Base-by-base conservation (phyloP, 2,888 invertebrate genomes). In the Drosophila anomalata region DNA sequence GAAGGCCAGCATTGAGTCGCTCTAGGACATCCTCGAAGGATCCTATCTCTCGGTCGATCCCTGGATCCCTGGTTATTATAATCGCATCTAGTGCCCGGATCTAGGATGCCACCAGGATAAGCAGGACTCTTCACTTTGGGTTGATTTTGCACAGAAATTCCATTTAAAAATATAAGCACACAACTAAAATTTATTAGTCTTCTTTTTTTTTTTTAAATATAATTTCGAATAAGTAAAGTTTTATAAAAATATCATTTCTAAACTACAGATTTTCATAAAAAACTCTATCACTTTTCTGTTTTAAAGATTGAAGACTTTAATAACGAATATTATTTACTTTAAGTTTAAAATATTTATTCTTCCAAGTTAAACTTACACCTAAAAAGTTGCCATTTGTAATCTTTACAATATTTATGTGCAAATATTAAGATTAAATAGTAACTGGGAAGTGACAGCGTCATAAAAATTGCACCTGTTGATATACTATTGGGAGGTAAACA, bases 1-100 rank as follows among this genome's bases (percentile, higher is more conserved):
- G 33, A 81, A 71, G 56, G 17, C 50, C 33, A 77, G 65, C 56
- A 24, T 39, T 7, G 65, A 63, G 12, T 67, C 76, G 29, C 51
- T 76, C 0, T 79, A 79, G 46, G 48, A 20, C 4, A n/a, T 29
- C 2, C 29, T 29, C 3, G 9, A 2, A 29, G 9, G 9, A 29
- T 2, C 22, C 22, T 4, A 24, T n/a, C 36, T 36, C 36, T 36
- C n/a, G 36, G n/a, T n/a, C n/a, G 36, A n/a, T n/a, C n/a, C 6
- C 7, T 36, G 14, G 36, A 36, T n/a, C 7, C 6, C 7, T 36
- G 14, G 36, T 14, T n/a, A 7, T n/a, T 36, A n/a, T n/a, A n/a
- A 7, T 29, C 2, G 29, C 7, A n/a, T 14, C 0, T 4, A 2
- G 7, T 14, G 36, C 36, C 14, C 36, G 6, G 14, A n/a, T 14